Percentiles rank a stretch among this genome's conserved stretches.
phyloP scores from a whole-genome alignment of 2,888 invertebrate genomes.

The Dynastes maya region DNA sequence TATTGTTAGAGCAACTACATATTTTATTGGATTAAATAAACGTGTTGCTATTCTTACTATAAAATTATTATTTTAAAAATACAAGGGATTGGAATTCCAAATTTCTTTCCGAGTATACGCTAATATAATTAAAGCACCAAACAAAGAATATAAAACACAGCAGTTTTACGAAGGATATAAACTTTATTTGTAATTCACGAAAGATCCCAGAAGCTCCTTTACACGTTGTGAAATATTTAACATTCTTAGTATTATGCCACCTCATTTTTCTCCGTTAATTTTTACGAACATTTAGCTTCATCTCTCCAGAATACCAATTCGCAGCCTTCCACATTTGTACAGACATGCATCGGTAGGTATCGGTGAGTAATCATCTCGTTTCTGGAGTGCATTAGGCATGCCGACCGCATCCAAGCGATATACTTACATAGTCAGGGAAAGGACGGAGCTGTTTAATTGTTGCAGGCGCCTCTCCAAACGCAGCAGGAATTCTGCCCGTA shows the following conservation, averaged over 20 bases:
- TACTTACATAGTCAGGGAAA: neutral
- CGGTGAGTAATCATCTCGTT: conserved; percentile 32
- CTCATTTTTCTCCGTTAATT: conserved; percentile 17
- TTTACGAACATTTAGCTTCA: conserved; percentile 2
- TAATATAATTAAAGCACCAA: no score
- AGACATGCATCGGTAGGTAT: neutral
- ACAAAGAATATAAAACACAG: no score
- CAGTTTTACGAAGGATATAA: neutral
- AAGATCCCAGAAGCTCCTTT: neutral
- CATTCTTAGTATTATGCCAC: conserved; percentile 3
- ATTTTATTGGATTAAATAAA: no score
- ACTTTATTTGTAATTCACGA: neutral
- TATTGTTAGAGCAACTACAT: no score
- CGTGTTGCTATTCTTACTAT: no score
- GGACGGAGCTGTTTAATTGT: conserved; percentile 35
- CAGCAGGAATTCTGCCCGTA: conserved; percentile 41
- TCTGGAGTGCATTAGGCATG: conserved; percentile 32
- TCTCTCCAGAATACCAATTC: conserved; percentile 9
- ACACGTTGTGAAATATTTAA: neutral
- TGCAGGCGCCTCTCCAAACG: conserved; percentile 45
- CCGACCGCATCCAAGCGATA: conserved; percentile 15
- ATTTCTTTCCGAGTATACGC: no score
- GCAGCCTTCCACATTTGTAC: no score
- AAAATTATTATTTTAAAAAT: no score
- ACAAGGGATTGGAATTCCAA: no score